Evolutionary conservation across 2,888 invertebrate genomes (phyloP).

Genomic region (Adineta ricciae): DNA sequence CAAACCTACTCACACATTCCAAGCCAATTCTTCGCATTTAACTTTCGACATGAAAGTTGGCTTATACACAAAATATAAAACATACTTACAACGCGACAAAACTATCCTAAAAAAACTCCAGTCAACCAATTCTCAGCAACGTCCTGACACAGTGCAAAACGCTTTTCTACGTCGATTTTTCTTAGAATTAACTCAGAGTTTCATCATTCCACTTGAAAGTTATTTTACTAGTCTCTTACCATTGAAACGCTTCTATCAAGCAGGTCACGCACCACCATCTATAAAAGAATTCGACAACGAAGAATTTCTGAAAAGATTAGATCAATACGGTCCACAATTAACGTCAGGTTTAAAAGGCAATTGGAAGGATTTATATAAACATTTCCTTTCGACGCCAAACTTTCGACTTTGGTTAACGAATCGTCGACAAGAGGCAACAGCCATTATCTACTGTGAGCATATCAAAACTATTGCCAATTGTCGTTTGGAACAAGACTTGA

Average conservation of each 20-base stretch:
- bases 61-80: slow-evolving; percentile 58
- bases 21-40: slow-evolving; percentile 37
- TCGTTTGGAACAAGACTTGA: neutral
- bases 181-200: slow-evolving; percentile 89
- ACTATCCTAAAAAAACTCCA: slow-evolving; percentile 67
- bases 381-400: slow-evolving; percentile 28
- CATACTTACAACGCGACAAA: slow-evolving; percentile 86
- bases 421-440: slow-evolving; percentile 25
- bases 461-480: neutral
- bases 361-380: slow-evolving; percentile 80
- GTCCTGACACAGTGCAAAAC: slow-evolving; percentile 86
- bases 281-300: slow-evolving; percentile 86
- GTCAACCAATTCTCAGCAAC: slow-evolving; percentile 45
- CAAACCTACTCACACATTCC: slow-evolving; percentile 35
- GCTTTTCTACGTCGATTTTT: slow-evolving; percentile 82
- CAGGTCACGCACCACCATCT: slow-evolving; percentile 78
- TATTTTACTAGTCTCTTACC: slow-evolving; percentile 97
- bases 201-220: slow-evolving; percentile 89
- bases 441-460: neutral
- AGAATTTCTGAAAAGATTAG: slow-evolving; percentile 78
- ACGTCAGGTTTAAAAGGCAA: slow-evolving; percentile 87
- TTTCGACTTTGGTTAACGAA: slow-evolving; percentile 27
- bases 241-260: slow-evolving; percentile 85
- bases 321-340: slow-evolving; percentile 81
- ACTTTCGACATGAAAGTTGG: slow-evolving; percentile 40